phyloP scores from a whole-genome alignment of 35 echinoderm and acorn worm genomes.

The Hemicentrotus pulcherrimus region DNA sequence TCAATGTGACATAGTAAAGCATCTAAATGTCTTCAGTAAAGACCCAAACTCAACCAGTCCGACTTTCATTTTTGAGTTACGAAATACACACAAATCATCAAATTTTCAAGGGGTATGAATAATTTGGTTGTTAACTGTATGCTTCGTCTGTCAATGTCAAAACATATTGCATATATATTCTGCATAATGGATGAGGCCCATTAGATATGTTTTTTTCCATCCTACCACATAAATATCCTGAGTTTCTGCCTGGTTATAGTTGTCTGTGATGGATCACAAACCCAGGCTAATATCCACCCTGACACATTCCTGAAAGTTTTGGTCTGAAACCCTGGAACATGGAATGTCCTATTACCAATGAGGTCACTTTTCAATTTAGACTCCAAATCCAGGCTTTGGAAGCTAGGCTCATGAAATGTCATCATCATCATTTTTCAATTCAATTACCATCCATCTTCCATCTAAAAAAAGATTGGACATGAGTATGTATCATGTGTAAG shows the following conservation, averaged over 20 bases:
- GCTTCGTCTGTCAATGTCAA: not conserved
- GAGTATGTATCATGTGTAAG: too few species aligned
- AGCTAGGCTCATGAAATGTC: not conserved
- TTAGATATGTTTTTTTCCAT: not conserved
- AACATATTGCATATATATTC: too few species aligned
- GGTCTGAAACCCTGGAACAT: conserved; percentile 43
- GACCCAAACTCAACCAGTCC: too few species aligned
- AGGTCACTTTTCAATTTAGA: conserved; percentile 19
- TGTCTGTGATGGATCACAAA: not conserved
- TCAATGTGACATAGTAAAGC: too few species aligned
- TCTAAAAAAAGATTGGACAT: not conserved
- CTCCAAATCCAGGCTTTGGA: not conserved
- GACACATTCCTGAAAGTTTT: conserved; percentile 42
- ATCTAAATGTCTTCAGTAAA: too few species aligned
- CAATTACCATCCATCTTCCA: not conserved
- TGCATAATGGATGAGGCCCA: not conserved
- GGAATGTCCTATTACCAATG: not conserved
- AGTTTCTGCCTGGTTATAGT: not conserved
- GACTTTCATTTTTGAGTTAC: too few species aligned
- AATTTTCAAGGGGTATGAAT: too few species aligned
- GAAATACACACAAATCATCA: too few species aligned
- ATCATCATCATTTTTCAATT: not conserved
- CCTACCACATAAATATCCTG: not conserved
- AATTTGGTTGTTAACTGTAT: too few species aligned
- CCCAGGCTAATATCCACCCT: not conserved